Base-by-base conservation (phyloP, 2,113 vertebrate species). In the Melierax canorus region DNA sequence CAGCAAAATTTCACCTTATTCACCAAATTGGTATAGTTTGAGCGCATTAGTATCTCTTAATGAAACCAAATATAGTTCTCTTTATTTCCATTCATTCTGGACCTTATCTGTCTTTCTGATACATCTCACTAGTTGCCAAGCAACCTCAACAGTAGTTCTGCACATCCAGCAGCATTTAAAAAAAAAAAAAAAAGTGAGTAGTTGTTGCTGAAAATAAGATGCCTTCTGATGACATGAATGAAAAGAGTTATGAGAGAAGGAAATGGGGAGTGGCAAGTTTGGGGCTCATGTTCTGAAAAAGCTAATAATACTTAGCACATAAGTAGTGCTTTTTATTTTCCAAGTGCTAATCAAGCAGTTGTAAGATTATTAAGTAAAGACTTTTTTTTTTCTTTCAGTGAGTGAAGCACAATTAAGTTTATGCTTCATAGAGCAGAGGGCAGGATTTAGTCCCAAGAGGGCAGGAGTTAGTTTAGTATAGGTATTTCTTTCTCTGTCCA, bases 191-290 rank as follows among this genome's bases (percentile, higher is more conserved):
- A n/a, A 36, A 60, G 38, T 45, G 69, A 85, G 80, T 92, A 91
- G 88, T 94, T 88, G 79, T 94, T 94, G 80, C 89, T 95, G 94
- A 94, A 97, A 97, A 95, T 97, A 87, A 94, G 86, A 85, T 97
- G 77, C 86, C 79, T 91, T 94, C 84, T 91, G 86, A 85, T 96
- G 94, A 53, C 73, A 96, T 94, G 94, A 97, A 97, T 96, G 94
- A 78, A 69, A 34, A 72, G 53, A 94, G 60, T 75, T 92, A 63
- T 2, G 4, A 66, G 77, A 62, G 75, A 46, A 75, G 60, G 78
- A 80, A 86, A 21, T 79, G 89, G 34, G 58, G 85, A 91, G 66
- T 63, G 71, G 51, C 0, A 0, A 60, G 43, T 94, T 94, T 50
- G 76, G 75, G 94, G 91, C 72, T 85, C 56, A 46, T 67, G 51